phyloP scores from a whole-genome alignment of 2,797 vertebrate genomes.

The Mus caroli region DNA sequence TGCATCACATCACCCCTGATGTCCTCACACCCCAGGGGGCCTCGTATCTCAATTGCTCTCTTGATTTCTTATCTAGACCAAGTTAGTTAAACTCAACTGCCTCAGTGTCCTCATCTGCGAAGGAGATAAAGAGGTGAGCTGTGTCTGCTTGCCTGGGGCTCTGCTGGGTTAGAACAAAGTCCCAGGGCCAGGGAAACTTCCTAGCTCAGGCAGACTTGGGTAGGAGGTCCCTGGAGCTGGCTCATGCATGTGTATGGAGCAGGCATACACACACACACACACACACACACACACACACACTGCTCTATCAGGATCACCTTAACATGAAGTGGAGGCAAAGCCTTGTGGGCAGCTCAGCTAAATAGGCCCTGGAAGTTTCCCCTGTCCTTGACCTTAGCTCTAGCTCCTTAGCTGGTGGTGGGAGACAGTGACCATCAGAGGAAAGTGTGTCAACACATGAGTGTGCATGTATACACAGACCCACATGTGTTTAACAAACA shows the following conservation, averaged over 20 bases:
- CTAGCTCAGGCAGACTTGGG: background rate
- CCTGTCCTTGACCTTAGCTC: background rate
- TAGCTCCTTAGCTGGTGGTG: background rate
- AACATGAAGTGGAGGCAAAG: background rate
- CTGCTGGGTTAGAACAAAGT: no score
- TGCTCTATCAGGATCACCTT: background rate
- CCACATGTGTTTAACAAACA: no score
- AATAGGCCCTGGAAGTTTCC: background rate
- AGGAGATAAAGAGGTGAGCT: background rate
- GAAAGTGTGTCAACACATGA: background rate
- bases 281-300: background rate
- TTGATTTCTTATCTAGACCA: conserved; percentile 4
- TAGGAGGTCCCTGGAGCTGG: background rate
- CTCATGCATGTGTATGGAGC: background rate
- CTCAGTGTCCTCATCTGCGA: background rate
- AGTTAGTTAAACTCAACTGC: background rate
- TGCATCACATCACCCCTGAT: background rate
- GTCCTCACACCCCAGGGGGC: background rate
- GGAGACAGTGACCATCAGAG: background rate
- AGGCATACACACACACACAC: background rate
- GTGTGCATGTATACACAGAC: background rate
- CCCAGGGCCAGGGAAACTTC: background rate
- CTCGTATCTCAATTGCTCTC: background rate
- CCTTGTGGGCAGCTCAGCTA: background rate
- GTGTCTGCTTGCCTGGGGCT: background rate